Conservation (phyloP, 2,113 vertebrate species). For the Actenoides lindsayi region DNA sequence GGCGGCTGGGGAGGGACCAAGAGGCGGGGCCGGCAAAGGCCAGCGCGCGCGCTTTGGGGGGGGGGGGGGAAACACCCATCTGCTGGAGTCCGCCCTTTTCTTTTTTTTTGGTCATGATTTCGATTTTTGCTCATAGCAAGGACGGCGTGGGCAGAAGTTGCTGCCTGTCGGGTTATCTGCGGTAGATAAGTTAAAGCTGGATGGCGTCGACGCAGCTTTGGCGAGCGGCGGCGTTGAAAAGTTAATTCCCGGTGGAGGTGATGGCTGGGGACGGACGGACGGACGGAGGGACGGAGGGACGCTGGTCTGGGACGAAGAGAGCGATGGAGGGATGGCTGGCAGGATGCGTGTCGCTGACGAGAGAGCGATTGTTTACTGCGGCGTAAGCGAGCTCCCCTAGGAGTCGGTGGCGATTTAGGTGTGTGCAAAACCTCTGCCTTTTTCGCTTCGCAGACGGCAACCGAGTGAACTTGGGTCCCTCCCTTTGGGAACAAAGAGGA, state of each 20-base stretch:
- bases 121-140: fast-evolving
- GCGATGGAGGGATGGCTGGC: not conserved
- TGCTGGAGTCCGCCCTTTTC: not conserved
- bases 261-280: fast-evolving
- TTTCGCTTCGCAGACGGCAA: not conserved
- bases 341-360: not conserved
- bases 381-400: not conserved
- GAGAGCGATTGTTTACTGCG: not conserved
- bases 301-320: too few relatives aligned
- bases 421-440: not conserved
- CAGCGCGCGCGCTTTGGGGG: too few relatives aligned
- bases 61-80: fast-evolving
- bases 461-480: constrained; percentile 29
- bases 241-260: not conserved
- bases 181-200: not conserved
- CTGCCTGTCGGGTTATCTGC: not conserved
- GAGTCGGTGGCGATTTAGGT: not conserved
- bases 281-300: not conserved
- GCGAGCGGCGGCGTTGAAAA: not conserved
- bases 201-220: fast-evolving
- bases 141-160: not conserved
- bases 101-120: not conserved
- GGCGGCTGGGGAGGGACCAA: too few relatives aligned
- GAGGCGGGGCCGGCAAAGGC: too few relatives aligned
- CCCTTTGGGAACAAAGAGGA: constrained; percentile 39